These are phyloP conservation scores for Druon quercuslanigerum DNA, from an alignment of 1,140 invertebrate genomes.

Conservation along the genomic window DNA sequence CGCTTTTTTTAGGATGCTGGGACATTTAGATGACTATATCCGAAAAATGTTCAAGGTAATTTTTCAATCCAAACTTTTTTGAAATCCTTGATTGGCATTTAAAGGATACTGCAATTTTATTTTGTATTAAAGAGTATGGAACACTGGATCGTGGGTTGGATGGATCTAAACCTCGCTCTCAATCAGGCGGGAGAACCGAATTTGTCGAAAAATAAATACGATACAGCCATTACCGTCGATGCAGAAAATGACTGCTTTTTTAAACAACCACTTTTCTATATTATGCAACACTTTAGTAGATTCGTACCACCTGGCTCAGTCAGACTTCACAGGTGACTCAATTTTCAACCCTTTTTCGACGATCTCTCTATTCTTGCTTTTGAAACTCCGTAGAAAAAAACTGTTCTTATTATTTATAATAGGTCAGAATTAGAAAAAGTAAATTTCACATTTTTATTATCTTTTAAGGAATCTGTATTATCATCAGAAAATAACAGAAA, in stretches of 20 bases:
- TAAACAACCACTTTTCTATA: neutral
- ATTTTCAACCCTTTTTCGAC: neutral
- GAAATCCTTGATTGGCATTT: too few species aligned
- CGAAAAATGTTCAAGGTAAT: neutral
- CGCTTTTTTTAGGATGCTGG: neutral
- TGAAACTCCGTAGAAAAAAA: neutral
- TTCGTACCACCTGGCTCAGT: neutral
- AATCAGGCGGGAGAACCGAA: neutral
- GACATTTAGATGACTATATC: neutral
- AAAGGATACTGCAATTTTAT: neutral
- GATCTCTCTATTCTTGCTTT: neutral
- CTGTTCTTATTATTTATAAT: neutral
- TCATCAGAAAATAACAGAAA: too few species aligned
- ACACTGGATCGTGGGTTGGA: neutral
- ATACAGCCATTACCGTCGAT: neutral
- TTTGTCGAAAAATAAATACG: neutral
- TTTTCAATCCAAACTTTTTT: neutral
- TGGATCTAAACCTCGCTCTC: conserved; percentile 13
- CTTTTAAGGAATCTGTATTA: too few species aligned
- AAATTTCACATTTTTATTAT: neutral
- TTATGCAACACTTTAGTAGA: conserved; percentile 8
- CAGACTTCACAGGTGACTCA: neutral
- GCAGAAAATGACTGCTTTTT: neutral
- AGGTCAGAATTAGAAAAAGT: neutral
- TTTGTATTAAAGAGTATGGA: neutral